Evolutionary conservation across 1,140 invertebrate genomes (phyloP), one percentile per base, ranked within the genome.

Genomic region (Brachionus sp.): DNA sequence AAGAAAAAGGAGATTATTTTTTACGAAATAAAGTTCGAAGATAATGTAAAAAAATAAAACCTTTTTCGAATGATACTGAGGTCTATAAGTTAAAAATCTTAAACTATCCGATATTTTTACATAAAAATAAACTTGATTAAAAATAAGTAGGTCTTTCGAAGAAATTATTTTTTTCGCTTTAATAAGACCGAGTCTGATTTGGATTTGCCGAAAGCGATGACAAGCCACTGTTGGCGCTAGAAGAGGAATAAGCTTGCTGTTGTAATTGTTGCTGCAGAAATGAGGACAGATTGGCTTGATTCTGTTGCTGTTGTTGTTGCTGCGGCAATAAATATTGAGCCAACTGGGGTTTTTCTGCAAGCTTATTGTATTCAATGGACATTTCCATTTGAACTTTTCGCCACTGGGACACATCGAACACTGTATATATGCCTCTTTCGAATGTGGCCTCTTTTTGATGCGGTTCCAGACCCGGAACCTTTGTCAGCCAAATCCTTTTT

Each of bases 401-500:
- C 95, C 95, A 98, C 90, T 93, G 95, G 12, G 88, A 93, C 86
- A 95, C 94, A 91, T 99, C 97, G 90, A 98, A 99, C 90, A 97
- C 97, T 91, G 96, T 98, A 90, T 98, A 99, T 85, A 95, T 98
- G 90, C 97, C 96, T 86, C 95, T 92, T 91, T 98, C 97, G 90
- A 96, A 98, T 84, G 93, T 95, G 84, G 92, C 92, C 85, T 95
- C 97, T 90, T 98, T 98, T 89, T 98, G 95, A 84, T 94, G 91
- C 84, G 95, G 93, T 84, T 93, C 93, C 90, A 95, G 92, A 84
- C 95, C 95, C 83, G 95, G 95, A 85, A 95, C 95, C 90, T 97
- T 93, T 85, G 96, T 98, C 89, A 99, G 95, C 97, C 97, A 99
- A 85, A 98, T 94, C 89, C 96, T 94, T 89, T 99, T 96, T 87